phyloP scores from a whole-genome alignment of 2,888 invertebrate genomes.

The Callimorpha dominula region DNA sequence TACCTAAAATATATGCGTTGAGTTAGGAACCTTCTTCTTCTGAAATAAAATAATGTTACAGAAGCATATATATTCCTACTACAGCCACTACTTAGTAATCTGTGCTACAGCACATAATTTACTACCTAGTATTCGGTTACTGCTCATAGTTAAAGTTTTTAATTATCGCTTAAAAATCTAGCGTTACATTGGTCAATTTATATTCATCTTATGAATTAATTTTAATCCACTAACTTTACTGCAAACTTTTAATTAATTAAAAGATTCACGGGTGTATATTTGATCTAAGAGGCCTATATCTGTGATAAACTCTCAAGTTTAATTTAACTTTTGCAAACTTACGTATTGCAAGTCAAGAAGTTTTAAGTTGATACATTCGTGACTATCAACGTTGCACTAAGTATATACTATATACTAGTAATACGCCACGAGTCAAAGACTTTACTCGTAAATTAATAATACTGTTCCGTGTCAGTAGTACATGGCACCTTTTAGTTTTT shows the following conservation, averaged over 20 bases:
- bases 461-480: not conserved
- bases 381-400: not conserved
- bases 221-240: slow-evolving; percentile 15
- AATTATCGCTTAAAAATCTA: too few species aligned
- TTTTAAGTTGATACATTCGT: not conserved
- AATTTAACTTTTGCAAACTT: slow-evolving; percentile 57
- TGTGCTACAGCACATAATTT: too few species aligned
- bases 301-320: slow-evolving; percentile 51
- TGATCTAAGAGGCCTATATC: not conserved
- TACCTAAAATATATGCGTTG: too few species aligned
- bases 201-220: not conserved
- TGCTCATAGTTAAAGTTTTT: not conserved
- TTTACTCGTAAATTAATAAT: not conserved
- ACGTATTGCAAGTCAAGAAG: slow-evolving; percentile 15
- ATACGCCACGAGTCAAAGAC: not conserved
- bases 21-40: too few species aligned
- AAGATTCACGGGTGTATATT: slow-evolving; percentile 13
- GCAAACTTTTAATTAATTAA: slow-evolving; percentile 4
- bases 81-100: too few species aligned
- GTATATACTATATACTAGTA: too few species aligned
- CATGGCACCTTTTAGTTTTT: not conserved
- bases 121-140: not conserved
- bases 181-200: not conserved
- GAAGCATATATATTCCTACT: not conserved
- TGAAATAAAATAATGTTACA: not conserved